These are phyloP conservation scores for Centrocercus urophasianus DNA, from an alignment of 2,113 vertebrate species.

Conservation along the genomic window DNA sequence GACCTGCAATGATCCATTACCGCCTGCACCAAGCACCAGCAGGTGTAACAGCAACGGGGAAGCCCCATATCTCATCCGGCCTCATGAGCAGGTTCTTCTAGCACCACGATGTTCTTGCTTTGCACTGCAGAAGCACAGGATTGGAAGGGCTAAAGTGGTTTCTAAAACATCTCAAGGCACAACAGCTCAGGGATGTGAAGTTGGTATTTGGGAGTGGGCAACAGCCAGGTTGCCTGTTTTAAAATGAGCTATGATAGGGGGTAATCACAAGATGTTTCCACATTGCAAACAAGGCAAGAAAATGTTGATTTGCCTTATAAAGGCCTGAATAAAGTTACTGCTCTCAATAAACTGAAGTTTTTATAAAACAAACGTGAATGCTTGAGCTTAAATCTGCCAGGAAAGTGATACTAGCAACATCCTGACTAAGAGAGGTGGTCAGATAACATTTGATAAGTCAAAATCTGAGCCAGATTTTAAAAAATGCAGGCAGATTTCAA, in stretches of 20 bases:
- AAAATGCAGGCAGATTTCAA: conserved; percentile 47
- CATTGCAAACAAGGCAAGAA: not conserved
- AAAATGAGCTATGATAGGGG: not conserved
- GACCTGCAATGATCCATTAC: not conserved
- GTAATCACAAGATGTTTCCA: not conserved
- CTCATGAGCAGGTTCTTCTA: not conserved
- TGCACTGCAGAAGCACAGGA: accelerated
- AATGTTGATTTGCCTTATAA: conserved; percentile 13
- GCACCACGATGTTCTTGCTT: accelerated
- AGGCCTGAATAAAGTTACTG: not conserved
- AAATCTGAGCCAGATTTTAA: conserved; percentile 49
- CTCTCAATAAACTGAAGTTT: conserved; percentile 11
- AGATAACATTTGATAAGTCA: conserved; percentile 45
- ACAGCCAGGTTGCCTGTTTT: not conserved
- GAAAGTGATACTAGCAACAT: not conserved
- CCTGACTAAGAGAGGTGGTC: conserved; percentile 25
- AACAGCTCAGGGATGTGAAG: not conserved
- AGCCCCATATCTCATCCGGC: accelerated
- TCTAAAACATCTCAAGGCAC: not conserved
- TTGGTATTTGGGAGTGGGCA: not conserved
- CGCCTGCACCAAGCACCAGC: not conserved
- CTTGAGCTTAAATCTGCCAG: conserved; percentile 13
- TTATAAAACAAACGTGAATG: not conserved
- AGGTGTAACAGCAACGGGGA: too few species aligned
- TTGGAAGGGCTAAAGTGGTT: not conserved